phyloP scores from a whole-genome alignment of 1,140 invertebrate species.

The Dendroctonus valens region DNA sequence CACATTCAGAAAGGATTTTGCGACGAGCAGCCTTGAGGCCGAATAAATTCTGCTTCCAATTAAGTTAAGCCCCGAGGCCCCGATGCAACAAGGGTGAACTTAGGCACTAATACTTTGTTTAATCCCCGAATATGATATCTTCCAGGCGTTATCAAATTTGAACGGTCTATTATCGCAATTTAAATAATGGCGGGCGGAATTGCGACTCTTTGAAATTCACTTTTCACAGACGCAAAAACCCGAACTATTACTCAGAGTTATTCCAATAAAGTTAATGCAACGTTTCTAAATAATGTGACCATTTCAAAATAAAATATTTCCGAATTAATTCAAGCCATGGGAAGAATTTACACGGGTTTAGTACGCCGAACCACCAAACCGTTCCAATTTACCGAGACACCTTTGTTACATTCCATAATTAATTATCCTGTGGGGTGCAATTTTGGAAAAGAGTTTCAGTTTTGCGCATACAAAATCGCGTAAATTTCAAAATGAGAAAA shows the following conservation, averaged over 20 bases:
- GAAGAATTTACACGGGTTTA: not conserved
- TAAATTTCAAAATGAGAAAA: constrained; percentile 40
- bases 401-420: constrained; percentile 20
- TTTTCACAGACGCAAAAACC: not conserved
- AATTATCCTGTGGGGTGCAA: constrained; percentile 24
- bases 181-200: constrained; percentile 42
- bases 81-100: constrained; percentile 42
- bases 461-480: constrained; percentile 29
- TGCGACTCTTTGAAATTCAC: not conserved
- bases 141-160: constrained; percentile 46
- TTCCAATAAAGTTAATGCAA: no score
- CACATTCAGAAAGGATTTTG: constrained; percentile 34
- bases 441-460: constrained; percentile 30
- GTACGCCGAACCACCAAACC: not conserved
- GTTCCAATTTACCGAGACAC: constrained; percentile 7
- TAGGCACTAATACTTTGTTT: constrained; percentile 44
- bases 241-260: no score
- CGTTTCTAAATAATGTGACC: no score
- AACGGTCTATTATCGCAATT: constrained; percentile 49
- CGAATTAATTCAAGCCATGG: not conserved
- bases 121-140: constrained; percentile 48
- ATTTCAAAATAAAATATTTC: no score
- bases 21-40: constrained; percentile 36
- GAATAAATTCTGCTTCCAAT: constrained; percentile 44
- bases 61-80: constrained; percentile 41